These are phyloP conservation scores for Chaitophorus viminalis DNA, from an alignment of 2,888 invertebrate species.

Conservation along the genomic window DNA sequence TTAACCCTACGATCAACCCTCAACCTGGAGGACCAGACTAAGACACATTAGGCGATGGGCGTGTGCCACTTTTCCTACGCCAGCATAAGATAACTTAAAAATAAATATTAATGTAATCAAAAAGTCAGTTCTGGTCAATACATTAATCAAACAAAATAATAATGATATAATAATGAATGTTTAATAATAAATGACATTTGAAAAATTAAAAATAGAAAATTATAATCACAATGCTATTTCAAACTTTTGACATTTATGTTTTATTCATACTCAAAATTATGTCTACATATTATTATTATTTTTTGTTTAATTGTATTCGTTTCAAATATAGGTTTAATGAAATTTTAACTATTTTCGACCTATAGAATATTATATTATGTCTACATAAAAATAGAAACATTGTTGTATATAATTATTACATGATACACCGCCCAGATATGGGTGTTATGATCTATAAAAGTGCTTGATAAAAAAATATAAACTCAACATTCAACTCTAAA, in stretches of 20 bases:
- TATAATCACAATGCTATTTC: no score
- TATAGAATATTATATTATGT: not conserved
- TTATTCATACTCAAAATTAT: no score
- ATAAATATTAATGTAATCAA: no score
- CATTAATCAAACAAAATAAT: no score
- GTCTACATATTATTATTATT: not conserved
- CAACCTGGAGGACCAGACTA: no score
- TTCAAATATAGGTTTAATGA: not conserved
- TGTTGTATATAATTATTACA: not conserved
- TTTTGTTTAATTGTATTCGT: not conserved
- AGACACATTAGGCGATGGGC: no score
- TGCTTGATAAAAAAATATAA: not conserved
- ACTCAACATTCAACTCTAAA: constrained; percentile 16
- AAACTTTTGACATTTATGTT: no score
- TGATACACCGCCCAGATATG: not conserved
- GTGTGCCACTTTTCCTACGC: no score
- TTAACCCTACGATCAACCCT: no score
- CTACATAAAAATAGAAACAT: not conserved
- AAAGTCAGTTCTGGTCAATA: no score
- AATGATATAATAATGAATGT: not conserved
- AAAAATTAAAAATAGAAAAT: not conserved
- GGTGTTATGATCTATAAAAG: constrained; percentile 18
- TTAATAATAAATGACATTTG: not conserved
- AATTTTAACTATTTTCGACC: not conserved
- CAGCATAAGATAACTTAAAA: no score